Percentiles rank a stretch among this genome's conserved stretches.
These are phyloP conservation scores for Urocynchramus pylzowi DNA, from an alignment of 2,113 vertebrate genomes.

Conservation along the genomic window DNA sequence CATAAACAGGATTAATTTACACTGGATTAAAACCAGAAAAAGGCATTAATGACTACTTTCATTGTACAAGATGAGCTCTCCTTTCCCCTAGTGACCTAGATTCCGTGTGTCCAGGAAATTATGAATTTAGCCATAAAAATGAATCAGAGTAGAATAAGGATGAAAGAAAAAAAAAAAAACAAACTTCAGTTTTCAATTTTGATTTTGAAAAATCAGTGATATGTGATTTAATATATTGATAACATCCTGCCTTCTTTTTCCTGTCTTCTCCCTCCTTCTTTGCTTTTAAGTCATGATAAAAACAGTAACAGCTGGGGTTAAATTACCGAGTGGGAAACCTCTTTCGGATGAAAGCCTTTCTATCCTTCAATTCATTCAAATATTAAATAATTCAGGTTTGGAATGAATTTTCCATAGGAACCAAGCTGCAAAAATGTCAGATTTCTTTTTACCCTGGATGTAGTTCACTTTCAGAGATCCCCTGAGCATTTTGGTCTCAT, in stretches of 20 bases:
- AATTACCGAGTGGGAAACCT: background rate
- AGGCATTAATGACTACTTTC: background rate
- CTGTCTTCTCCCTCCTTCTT: background rate
- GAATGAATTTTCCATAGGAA: background rate
- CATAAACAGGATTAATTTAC: background rate
- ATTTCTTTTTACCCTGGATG: background rate
- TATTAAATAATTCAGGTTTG: background rate
- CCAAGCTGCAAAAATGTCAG: fast-evolving
- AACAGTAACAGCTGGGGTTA: background rate
- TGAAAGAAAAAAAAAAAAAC: background rate
- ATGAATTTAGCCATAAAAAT: background rate
- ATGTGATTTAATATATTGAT: background rate
- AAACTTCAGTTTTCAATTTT: background rate
- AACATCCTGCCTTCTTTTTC: background rate
- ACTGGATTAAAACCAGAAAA: background rate
- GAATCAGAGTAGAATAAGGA: background rate
- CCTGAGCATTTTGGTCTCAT: background rate
- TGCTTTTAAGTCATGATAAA: background rate
- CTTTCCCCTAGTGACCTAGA: background rate
- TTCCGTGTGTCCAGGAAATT: background rate
- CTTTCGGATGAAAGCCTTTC: background rate
- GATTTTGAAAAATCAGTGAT: background rate
- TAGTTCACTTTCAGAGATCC: background rate
- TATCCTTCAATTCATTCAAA: background rate
- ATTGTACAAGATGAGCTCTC: background rate